phyloP scores from a whole-genome alignment of 2,113 vertebrate genomes.

The Pelecanus crispus region DNA sequence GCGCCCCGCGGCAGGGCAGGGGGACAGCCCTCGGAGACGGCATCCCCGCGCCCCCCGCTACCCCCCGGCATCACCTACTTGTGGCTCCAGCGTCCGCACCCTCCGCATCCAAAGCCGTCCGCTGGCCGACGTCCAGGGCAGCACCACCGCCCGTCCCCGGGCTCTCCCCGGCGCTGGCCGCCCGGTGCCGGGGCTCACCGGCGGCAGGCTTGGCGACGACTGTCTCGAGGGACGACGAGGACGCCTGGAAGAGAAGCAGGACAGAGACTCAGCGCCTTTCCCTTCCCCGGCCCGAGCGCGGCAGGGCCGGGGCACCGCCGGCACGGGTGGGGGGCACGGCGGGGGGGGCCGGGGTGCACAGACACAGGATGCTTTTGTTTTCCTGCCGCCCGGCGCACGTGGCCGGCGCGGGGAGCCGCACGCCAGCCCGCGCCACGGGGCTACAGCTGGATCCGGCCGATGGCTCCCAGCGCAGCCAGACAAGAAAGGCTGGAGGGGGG shows the following conservation, averaged over 20 bases:
- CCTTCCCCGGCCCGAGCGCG: neutral
- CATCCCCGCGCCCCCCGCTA: neutral
- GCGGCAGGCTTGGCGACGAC: neutral
- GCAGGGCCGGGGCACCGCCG: neutral
- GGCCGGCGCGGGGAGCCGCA: neutral
- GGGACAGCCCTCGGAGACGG: neutral
- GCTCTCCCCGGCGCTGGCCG: neutral
- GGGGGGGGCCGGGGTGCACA: neutral
- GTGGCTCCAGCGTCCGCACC: slow-evolving; percentile 23
- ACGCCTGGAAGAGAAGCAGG: slow-evolving; percentile 50
- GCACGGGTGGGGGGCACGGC: neutral
- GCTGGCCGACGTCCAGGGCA: neutral
- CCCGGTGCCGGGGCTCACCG: slow-evolving; percentile 14
- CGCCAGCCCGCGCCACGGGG: neutral
- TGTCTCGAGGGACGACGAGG: slow-evolving; percentile 41
- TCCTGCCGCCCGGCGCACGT: neutral
- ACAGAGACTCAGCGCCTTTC: neutral
- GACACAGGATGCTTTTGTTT: slow-evolving; percentile 33
- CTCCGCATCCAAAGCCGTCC: slow-evolving; percentile 35
- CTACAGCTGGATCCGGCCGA: slow-evolving; percentile 33
- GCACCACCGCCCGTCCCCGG: neutral
- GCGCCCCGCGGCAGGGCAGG: neutral
- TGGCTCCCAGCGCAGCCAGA: slow-evolving; percentile 24
- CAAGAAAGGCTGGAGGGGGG: slow-evolving; percentile 10
- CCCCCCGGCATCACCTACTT: slow-evolving; percentile 58